phyloP scores from a whole-genome alignment of 2,113 vertebrate genomes.

The Triplophysa rosa region DNA sequence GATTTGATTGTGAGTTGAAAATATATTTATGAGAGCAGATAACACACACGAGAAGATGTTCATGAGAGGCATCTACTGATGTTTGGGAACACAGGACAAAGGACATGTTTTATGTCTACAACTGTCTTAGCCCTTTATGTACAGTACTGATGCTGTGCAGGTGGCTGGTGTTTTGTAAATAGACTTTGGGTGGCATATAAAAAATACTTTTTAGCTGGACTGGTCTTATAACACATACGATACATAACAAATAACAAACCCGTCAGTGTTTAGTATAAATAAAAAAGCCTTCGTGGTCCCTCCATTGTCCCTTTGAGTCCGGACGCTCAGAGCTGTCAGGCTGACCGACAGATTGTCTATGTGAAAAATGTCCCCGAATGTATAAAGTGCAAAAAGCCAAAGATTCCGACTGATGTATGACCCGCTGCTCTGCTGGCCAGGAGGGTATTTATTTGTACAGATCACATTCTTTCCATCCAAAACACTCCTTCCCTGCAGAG shows the following conservation, averaged over 20 bases:
- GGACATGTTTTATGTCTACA: too few relatives aligned
- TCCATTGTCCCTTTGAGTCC: not conserved
- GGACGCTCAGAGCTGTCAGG: slow-evolving; percentile 1
- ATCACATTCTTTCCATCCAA: slow-evolving; percentile 46
- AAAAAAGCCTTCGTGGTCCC: not conserved
- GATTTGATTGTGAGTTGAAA: not conserved
- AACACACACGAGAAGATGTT: too few relatives aligned
- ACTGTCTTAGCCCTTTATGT: too few relatives aligned
- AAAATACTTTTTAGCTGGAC: not conserved
- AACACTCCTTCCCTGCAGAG: slow-evolving; percentile 37
- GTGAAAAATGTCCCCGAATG: slow-evolving; percentile 6
- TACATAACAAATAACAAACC: not conserved
- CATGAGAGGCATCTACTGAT: too few relatives aligned
- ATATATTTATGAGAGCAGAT: too few relatives aligned
- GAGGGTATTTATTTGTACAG: slow-evolving; percentile 31
- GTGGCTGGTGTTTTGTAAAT: slow-evolving; percentile 6
- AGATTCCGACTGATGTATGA: slow-evolving; percentile 26
- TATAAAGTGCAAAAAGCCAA: slow-evolving; percentile 36
- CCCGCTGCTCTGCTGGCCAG: slow-evolving; percentile 33
- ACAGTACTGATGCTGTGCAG: not conserved
- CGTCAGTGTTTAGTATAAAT: not conserved
- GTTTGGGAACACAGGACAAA: too few relatives aligned
- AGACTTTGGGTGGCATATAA: not conserved
- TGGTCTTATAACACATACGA: too few relatives aligned
- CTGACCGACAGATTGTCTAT: slow-evolving; percentile 2